phyloP scores from a whole-genome alignment of 2,113 vertebrate species.

The Gadus macrocephalus region DNA sequence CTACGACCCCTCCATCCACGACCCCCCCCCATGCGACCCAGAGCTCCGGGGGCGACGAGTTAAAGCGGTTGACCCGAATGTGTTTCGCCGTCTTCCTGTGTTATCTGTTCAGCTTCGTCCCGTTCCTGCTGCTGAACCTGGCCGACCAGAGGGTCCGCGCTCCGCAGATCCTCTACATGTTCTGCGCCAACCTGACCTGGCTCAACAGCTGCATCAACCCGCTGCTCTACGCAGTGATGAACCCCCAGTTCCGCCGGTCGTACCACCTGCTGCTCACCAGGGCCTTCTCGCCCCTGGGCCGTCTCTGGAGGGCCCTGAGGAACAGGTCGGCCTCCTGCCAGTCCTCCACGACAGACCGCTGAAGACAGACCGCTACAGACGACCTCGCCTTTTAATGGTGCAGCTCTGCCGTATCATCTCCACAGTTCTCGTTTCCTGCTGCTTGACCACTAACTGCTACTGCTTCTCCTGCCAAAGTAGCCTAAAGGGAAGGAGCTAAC shows the following conservation, averaged over 20 bases:
- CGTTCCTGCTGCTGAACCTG: constrained; percentile 81
- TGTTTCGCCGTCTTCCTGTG: constrained; percentile 83
- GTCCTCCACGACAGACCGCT: too few species aligned
- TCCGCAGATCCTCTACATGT: constrained; percentile 78
- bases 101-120: constrained; percentile 76
- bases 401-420: too few species aligned
- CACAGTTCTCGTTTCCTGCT: too few species aligned
- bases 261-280: constrained; percentile 68
- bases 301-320: constrained; percentile 24
- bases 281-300: constrained; percentile 48
- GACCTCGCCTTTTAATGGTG: too few species aligned
- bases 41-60: constrained; percentile 69
- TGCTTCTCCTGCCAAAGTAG: too few species aligned
- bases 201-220: constrained; percentile 87
- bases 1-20: neutral
- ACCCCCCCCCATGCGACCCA: constrained; percentile 17
- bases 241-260: constrained; percentile 80
- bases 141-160: constrained; percentile 67
- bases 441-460: too few species aligned
- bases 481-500: too few species aligned
- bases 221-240: constrained; percentile 82
- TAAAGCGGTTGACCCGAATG: constrained; percentile 80
- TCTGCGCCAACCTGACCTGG: constrained; percentile 85
- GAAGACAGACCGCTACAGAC: too few species aligned
- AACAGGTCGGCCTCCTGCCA: too few species aligned